Percentiles rank a stretch among this genome's conserved stretches.
Evolutionary conservation across 2,888 invertebrate genomes (phyloP).

Genomic region (Sesamia inferens): DNA sequence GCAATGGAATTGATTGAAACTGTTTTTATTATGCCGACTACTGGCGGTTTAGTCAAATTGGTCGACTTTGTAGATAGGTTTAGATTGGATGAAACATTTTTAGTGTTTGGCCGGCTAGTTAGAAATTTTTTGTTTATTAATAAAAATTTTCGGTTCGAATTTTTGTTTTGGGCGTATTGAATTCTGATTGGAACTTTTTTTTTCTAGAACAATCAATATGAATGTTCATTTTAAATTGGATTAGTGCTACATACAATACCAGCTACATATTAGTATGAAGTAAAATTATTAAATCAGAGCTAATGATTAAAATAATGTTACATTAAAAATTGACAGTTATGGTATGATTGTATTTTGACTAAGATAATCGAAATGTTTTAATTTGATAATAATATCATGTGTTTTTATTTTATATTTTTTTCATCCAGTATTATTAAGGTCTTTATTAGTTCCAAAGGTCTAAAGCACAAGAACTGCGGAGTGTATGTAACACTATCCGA

Average conservation of each 20-base stretch:
- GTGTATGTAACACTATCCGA: slow-evolving; percentile 64
- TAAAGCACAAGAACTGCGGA: slow-evolving; percentile 27
- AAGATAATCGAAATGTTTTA: background rate
- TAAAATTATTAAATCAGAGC: too few species aligned
- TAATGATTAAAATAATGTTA: background rate
- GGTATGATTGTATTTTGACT: background rate
- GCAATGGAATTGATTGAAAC: slow-evolving; percentile 78
- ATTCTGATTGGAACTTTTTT: slow-evolving; percentile 34
- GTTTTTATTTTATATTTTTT: background rate
- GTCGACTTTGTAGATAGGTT: slow-evolving; percentile 54
- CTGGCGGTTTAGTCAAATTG: slow-evolving; percentile 65
- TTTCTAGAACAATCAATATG: background rate
- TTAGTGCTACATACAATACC: background rate
- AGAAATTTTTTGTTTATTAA: slow-evolving; percentile 46
- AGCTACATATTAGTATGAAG: background rate
- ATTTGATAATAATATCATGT: background rate
- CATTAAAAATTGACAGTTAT: background rate
- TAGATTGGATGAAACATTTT: slow-evolving; percentile 60
- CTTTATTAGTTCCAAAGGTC: slow-evolving; percentile 24
- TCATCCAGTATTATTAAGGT: background rate
- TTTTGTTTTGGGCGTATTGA: slow-evolving; percentile 25
- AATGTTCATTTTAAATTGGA: background rate
- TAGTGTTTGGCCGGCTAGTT: slow-evolving; percentile 35
- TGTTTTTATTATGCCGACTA: slow-evolving; percentile 71
- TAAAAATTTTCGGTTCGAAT: slow-evolving; percentile 18